phyloP scores from a whole-genome alignment of 2,888 invertebrate species.

The Drosophila setosimentum region DNA sequence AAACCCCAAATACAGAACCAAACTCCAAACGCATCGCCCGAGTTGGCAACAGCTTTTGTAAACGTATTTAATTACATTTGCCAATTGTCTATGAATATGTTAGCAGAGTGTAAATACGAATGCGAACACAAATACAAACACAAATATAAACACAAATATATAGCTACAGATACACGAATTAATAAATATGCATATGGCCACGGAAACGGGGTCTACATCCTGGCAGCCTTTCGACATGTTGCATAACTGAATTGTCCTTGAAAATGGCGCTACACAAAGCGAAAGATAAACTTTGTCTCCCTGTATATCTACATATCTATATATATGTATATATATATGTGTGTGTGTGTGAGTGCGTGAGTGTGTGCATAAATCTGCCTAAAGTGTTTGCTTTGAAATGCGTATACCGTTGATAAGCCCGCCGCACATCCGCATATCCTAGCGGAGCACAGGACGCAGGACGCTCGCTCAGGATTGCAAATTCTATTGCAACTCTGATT shows the following conservation, averaged over 20 bases:
- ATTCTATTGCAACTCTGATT: conserved; percentile 60
- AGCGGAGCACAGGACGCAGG: conserved; percentile 7
- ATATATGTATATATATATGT: conserved; percentile 4
- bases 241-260: conserved; percentile 65
- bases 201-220: conserved; percentile 31
- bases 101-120: conserved; percentile 76
- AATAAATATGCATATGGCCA: conserved; percentile 73
- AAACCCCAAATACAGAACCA: conserved; percentile 14
- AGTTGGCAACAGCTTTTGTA: conserved; percentile 47
- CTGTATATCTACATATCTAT: background rate
- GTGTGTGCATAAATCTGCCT: conserved; percentile 66
- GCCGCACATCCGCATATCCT: conserved; percentile 43
- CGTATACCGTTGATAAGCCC: conserved; percentile 73
- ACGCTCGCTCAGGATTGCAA: conserved; percentile 11
- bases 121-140: conserved; percentile 11
- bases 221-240: conserved; percentile 19
- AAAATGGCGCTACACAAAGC: conserved; percentile 49
- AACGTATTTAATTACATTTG: conserved; percentile 45
- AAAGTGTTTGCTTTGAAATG: conserved; percentile 80
- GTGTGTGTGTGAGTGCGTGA: conserved; percentile 17
- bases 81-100: conserved; percentile 80
- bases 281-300: conserved; percentile 68
- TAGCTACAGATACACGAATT: conserved; percentile 62
- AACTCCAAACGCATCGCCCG: conserved; percentile 18
- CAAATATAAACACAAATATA: conserved; percentile 19